phyloP scores from a whole-genome alignment of 2,888 invertebrate species.

The Therioaphis trifolii region DNA sequence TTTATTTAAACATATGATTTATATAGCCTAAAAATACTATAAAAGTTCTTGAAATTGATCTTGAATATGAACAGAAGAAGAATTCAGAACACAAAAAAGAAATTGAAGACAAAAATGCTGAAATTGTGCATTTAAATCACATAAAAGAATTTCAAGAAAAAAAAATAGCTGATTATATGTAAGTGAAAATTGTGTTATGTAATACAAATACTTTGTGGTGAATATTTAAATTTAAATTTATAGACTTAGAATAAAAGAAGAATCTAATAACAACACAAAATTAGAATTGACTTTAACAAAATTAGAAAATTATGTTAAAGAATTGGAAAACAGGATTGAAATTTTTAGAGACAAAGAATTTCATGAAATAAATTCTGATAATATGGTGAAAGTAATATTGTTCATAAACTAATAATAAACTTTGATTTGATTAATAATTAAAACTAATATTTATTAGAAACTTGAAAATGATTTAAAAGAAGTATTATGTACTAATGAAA shows the following conservation, averaged over 20 bases:
- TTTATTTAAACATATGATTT: background rate
- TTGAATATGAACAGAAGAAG: constrained; percentile 33
- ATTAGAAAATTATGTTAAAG: constrained; percentile 45
- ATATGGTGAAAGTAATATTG: constrained; percentile 37
- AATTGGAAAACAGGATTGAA: constrained; percentile 42
- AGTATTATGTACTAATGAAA: constrained; percentile 52
- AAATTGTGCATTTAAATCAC: constrained; percentile 42
- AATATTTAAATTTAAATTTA: background rate
- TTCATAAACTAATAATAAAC: background rate
- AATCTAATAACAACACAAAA: constrained; percentile 40
- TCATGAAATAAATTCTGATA: background rate
- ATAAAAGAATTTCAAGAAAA: constrained; percentile 48
- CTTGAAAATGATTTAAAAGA: constrained; percentile 41
- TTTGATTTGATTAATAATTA: background rate
- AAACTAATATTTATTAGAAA: constrained; percentile 20
- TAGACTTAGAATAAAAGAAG: constrained; percentile 36
- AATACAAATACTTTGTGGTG: background rate
- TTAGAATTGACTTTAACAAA: constrained; percentile 32
- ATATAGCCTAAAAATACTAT: constrained; percentile 30
- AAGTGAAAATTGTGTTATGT: background rate
- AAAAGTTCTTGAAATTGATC: constrained; percentile 27
- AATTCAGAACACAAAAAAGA: background rate
- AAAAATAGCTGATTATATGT: constrained; percentile 48
- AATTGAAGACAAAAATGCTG: constrained; percentile 46
- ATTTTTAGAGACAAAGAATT: constrained; percentile 36